A percentile compares a stretch with the other conserved stretches of the same genome.
phyloP scores from a whole-genome alignment of 2,113 vertebrate genomes.

The Mesitornis unicolor region DNA sequence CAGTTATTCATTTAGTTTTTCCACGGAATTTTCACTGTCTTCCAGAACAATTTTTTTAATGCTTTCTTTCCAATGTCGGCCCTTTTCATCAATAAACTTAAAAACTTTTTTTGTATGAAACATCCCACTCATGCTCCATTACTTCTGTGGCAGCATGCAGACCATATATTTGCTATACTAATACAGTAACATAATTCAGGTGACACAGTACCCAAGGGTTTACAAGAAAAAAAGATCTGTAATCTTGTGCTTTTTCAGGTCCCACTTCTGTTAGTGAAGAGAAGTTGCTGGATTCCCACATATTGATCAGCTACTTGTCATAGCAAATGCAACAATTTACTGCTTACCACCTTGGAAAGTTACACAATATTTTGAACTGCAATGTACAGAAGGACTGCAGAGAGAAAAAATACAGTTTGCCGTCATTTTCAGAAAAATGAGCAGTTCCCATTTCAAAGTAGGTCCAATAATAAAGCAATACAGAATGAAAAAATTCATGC shows the following conservation, averaged over 20 bases:
- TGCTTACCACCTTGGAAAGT: background rate
- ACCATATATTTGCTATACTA: background rate
- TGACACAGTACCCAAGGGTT: background rate
- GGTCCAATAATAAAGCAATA: background rate
- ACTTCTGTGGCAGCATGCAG: background rate
- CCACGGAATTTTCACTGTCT: background rate
- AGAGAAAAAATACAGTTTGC: background rate
- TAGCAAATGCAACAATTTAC: background rate
- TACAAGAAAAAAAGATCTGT: background rate
- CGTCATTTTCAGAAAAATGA: slow-evolving; percentile 8
- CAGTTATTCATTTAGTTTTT: background rate
- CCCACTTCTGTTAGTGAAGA: background rate
- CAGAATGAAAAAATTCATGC: background rate
- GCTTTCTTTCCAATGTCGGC: fast-evolving
- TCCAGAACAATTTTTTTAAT: background rate
- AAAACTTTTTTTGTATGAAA: background rate
- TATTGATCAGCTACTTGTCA: background rate
- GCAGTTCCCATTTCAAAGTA: background rate
- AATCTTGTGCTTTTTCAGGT: background rate
- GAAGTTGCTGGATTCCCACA: background rate
- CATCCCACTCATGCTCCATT: background rate
- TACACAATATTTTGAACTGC: background rate
- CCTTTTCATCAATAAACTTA: background rate
- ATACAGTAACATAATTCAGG: background rate
- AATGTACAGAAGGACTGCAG: background rate